A percentile compares a stretch with the other conserved stretches of the same genome.
phyloP scores from a whole-genome alignment of 2,888 invertebrate species.

The Nasonovia ribisnigri region DNA sequence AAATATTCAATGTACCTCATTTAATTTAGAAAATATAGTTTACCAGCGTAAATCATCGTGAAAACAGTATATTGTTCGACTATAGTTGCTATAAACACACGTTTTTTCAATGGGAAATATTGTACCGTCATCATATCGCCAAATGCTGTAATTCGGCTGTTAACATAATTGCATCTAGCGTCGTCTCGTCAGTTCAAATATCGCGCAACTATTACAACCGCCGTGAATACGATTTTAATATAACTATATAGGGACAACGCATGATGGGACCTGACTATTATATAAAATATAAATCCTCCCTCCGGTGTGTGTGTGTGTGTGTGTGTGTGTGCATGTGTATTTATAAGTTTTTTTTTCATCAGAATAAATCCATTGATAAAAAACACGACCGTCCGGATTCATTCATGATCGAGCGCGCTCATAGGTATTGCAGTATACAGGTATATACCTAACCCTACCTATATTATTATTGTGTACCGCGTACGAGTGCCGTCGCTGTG shows the following conservation, averaged over 20 bases:
- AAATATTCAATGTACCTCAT: background rate
- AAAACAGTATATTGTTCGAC: background rate
- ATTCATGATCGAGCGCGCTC: conserved; percentile 18
- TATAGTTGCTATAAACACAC: background rate
- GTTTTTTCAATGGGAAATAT: background rate
- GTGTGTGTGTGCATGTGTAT: background rate
- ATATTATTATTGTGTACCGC: background rate
- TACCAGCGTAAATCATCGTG: background rate
- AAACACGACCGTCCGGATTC: background rate
- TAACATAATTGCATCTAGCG: background rate
- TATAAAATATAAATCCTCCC: background rate
- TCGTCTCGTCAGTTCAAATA: background rate
- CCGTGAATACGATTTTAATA: background rate
- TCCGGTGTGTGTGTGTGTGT: background rate
- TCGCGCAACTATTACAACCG: background rate
- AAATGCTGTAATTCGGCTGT: too few relatives aligned
- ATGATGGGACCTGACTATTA: background rate
- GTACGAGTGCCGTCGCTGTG: background rate
- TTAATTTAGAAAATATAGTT: background rate
- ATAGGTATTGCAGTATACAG: background rate
- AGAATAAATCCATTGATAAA: conserved; percentile 25
- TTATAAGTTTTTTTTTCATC: background rate
- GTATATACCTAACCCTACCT: background rate
- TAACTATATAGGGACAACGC: background rate
- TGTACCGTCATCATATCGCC: too few relatives aligned